Evolutionary conservation across 2,888 invertebrate species (phyloP), one percentile per base, ranked within the genome.

Genomic region (Thymelicus acteon): DNA sequence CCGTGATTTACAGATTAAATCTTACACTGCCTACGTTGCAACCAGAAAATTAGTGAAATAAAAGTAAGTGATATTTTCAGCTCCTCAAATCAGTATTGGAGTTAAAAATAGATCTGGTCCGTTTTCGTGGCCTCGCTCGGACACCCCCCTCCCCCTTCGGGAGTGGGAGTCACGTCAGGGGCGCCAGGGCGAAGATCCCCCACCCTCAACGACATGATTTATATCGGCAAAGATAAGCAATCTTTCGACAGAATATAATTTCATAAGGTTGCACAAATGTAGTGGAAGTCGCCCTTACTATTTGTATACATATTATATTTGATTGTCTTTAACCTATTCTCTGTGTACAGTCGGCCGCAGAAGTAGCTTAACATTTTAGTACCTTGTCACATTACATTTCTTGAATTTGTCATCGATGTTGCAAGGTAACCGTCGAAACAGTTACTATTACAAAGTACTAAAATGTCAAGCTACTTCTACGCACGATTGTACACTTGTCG

Each of bases 81-180:
- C 70, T 13, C 70, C 48, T 72, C 67, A 63, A 68, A 60, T 63
- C 54, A 57, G 71, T 52, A 72, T 74, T 74, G 61, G 70, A 71
- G 73, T 72, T 78, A 75, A 78, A 78, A 77, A 78, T 78, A 78
- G 76, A 75, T 72, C 71, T 70, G 70, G 72, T 72, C 71, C 73
- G 71, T 72, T 75, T 74, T 69, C 68, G 72, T 69, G 58, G 60
- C 75, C 73, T 72, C 67, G 72, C 68, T 72, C 71, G 66, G 64
- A 72, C 68, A 47, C 72, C 44, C 12, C 44, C 44, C 44, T 10
- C 69, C 49, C 70, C 66, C 65, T 19, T 70, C 54, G 54, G 57
- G 57, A 62, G 67, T 31, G 66, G 63, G 70, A 57, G 68, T 54
- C 61, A 31, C 48, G 52, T 57, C 1, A 44, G 15, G 67, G 65